These are phyloP conservation scores for Microcebus griseorufus DNA, from an alignment of 2,113 vertebrate genomes.

Conservation along the genomic window DNA sequence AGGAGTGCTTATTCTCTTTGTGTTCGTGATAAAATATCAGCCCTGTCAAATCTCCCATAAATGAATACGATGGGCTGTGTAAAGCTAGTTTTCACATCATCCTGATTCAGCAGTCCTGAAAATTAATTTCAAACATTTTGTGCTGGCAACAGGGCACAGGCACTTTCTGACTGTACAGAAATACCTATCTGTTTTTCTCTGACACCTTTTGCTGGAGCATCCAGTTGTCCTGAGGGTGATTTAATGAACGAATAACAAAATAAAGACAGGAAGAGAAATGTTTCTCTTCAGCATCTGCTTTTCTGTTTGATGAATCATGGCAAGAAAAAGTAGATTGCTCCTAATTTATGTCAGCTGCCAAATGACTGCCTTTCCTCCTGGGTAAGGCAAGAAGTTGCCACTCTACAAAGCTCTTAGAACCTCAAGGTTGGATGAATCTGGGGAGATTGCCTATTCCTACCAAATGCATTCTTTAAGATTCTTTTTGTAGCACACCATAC, in stretches of 20 bases:
- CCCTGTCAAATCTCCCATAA: neutral
- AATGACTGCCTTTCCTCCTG: neutral
- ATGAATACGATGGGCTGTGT: neutral
- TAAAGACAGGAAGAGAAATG: neutral
- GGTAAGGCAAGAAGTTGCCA: neutral
- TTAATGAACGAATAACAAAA: constrained; percentile 14
- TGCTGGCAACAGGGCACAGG: neutral
- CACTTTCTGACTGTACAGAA: neutral
- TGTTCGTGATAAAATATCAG: neutral
- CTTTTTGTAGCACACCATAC: neutral
- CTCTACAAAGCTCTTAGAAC: neutral
- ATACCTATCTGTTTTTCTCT: neutral
- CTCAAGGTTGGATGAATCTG: neutral
- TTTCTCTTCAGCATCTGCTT: neutral
- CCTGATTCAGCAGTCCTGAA: neutral
- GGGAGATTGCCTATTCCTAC: neutral
- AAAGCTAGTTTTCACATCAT: constrained; percentile 11
- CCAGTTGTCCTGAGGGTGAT: neutral
- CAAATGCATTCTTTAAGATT: neutral
- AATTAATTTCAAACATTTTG: constrained; percentile 55
- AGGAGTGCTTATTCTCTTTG: neutral
- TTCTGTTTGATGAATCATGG: neutral
- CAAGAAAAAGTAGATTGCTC: neutral
- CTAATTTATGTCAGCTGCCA: neutral
- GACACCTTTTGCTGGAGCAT: neutral